These are phyloP conservation scores for Hydrolagus affinis DNA, from an alignment of 2,113 vertebrate species.

Conservation along the genomic window DNA sequence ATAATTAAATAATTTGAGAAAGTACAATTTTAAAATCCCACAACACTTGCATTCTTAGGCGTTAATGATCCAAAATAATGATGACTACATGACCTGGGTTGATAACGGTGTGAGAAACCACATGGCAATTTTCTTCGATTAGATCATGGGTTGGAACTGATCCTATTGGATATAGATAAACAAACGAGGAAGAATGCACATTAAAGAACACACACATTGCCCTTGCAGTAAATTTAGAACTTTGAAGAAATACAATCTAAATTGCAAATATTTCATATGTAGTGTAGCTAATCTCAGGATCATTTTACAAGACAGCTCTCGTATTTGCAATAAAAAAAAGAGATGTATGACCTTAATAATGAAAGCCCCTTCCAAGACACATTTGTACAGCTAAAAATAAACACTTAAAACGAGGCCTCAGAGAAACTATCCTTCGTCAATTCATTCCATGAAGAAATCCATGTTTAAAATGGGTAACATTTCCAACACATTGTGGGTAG, in stretches of 20 bases:
- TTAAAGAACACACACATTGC: too few relatives aligned
- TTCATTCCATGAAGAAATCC: not conserved
- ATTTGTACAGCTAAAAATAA: not conserved
- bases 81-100: not conserved
- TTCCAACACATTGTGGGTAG: not conserved
- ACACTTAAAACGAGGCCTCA: not conserved
- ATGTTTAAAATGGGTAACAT: not conserved
- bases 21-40: too few relatives aligned
- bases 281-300: not conserved
- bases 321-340: not conserved
- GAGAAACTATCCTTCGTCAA: not conserved
- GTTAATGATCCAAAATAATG: not conserved
- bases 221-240: not conserved
- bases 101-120: too few relatives aligned
- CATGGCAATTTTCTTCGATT: too few relatives aligned
- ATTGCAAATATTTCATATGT: not conserved
- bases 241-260: not conserved
- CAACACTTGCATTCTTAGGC: not conserved
- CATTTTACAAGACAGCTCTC: not conserved
- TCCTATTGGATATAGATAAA: too few relatives aligned
- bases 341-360: slow-evolving; percentile 1
- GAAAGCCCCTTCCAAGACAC: not conserved
- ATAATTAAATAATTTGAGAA: too few relatives aligned
- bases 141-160: too few relatives aligned
- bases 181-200: too few relatives aligned